phyloP scores from a whole-genome alignment of 2,888 invertebrate species.

The Bimastos eiseni region DNA sequence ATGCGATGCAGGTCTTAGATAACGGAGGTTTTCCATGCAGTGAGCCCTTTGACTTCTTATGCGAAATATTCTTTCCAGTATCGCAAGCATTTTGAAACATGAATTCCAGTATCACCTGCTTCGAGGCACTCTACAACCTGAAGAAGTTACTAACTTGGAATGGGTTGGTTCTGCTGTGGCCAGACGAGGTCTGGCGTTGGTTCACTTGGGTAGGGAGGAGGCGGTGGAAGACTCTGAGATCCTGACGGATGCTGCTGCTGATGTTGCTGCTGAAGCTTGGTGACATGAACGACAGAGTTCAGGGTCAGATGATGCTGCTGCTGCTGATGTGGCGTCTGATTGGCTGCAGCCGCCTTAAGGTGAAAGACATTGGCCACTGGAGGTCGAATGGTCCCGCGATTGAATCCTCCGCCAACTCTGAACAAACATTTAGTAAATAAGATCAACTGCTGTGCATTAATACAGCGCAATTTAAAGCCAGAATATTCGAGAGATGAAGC shows the following conservation, averaged over 20 bases:
- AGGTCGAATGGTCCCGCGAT: neutral
- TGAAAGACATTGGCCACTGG: neutral
- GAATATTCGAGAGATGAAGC: neutral
- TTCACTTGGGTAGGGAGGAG: conserved; percentile 9
- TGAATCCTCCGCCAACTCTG: neutral
- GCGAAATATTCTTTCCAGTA: neutral
- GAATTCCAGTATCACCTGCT: neutral
- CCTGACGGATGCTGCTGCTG: neutral
- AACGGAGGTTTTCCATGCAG: too few species aligned
- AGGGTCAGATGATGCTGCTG: neutral
- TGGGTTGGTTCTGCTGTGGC: neutral
- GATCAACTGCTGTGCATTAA: neutral
- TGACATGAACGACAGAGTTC: conserved; percentile 8
- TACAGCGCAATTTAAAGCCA: neutral
- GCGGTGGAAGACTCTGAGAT: conserved; percentile 22
- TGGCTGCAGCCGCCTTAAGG: neutral
- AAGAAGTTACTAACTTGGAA: neutral
- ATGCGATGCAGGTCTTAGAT: too few species aligned
- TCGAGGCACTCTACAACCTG: neutral
- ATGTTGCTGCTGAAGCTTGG: neutral
- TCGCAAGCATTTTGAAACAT: neutral
- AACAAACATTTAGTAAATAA: neutral
- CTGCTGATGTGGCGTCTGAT: neutral
- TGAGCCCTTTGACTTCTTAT: neutral
- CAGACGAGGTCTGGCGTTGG: conserved; percentile 9